Base-by-base conservation (phyloP, 2,888 invertebrate genomes). In the Metopia argyrocephala region DNA sequence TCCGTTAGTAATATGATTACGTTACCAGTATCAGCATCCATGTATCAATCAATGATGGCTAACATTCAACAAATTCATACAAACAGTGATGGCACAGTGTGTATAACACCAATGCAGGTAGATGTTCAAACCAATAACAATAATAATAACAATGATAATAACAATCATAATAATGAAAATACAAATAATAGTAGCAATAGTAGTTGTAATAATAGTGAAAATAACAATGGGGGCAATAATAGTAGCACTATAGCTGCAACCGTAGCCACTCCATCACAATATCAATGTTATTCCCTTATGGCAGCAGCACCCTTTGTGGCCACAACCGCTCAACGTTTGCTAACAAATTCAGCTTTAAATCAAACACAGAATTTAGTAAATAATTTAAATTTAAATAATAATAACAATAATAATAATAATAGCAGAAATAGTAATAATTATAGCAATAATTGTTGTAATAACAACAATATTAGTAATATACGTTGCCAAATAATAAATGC, bases 11-110 rank as follows among this genome's bases (percentile, higher is more conserved):
- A 97, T 80, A 97, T 98, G 92, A 97, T 98, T 89, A 97, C 98
- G 71, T 96, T 98, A 86, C 98, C 98, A 73, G 97, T 98, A 82
- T 96, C 96, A 54, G 96, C 96, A 76, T 96, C 97, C 82, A 97
- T 98, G 95, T 98, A 98, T 92, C 98, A 98, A 92, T 96, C 97
- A 79, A 97, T 98, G 93, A 96, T 97, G 89, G 96, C 97, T 73
- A 96, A 96, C 90, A 96, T 97, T 90, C 95, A 96, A 90, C 93
- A 94, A 88, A 92, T 95, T 84, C 94, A 94, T 86, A 92, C 93
- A 65, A 93, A 92, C 84, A 93, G 93, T 85, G 96, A 96, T 90
- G 96, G 95, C 86, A 94, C 94, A 59, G 95, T 96, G 86, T 96
- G 96, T 92, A 94, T 96, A 79, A 94, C 95, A 81, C 96, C 95